Evolutionary conservation across 2,113 vertebrate species (phyloP).

Genomic region (Parus major): DNA sequence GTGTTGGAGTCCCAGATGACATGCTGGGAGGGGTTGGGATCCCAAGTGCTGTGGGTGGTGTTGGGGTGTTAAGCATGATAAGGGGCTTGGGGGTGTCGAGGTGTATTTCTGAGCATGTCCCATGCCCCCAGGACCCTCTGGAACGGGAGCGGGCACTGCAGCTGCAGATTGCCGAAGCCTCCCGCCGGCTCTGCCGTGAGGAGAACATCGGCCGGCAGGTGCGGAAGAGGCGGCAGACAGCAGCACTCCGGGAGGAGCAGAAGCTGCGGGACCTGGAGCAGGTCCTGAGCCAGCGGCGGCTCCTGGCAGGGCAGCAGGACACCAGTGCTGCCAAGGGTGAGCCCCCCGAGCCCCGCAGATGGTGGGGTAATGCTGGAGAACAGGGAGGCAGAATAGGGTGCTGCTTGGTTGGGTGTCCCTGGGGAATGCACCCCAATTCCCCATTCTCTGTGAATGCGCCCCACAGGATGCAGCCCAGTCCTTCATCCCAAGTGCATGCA

Average conservation of each 20-base stretch:
- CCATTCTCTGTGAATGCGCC: background rate
- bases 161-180: slow-evolving; percentile 85
- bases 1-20: background rate
- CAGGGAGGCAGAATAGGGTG: background rate
- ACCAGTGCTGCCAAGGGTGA: slow-evolving; percentile 39
- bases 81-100: background rate
- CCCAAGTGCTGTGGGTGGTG: background rate
- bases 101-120: background rate
- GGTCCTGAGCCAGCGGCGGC: slow-evolving; percentile 75
- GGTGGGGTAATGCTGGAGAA: background rate
- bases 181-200: slow-evolving; percentile 83
- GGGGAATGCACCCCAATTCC: too few species aligned
- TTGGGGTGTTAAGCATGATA: background rate
- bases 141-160: slow-evolving; percentile 88
- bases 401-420: background rate
- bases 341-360: background rate
- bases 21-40: background rate
- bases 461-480: background rate
- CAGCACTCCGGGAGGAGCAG: slow-evolving; percentile 82
- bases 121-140: slow-evolving; percentile 77
- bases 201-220: slow-evolving; percentile 83
- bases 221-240: slow-evolving; percentile 84
- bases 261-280: slow-evolving; percentile 86
- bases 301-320: slow-evolving; percentile 18
- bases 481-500: background rate